Evolutionary conservation across 2,797 vertebrate species (phyloP), one percentile per base, ranked within the genome.

Genomic region (Anas flavirostris): DNA sequence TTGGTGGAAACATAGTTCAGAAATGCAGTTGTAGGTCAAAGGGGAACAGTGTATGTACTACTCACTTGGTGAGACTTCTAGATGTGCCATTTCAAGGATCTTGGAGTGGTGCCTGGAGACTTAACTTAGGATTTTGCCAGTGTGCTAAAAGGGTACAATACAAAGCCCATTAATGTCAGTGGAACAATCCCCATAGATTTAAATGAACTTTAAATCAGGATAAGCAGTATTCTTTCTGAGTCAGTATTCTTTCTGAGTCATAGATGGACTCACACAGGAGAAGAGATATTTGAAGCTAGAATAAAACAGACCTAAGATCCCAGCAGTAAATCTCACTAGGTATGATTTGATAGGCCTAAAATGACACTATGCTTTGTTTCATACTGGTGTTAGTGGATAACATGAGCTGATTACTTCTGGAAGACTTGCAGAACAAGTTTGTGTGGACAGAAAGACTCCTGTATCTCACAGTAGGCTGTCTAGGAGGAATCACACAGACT

Each of bases 161-260:
- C 23, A 89, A 70, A 78, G 16, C 12, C 53, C 22, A 48, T 80
- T 91, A 89, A 87, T 80, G 85, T 77, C 82, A 60, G 31, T 13
- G 60, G 41, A 93, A 52, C 28, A 87, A 75, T 72, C 66, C 81
- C 64, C 21, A 50, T 16, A 81, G 92, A 80, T 41, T 77, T 80
- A 85, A 18, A 26, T 3, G 35, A 91, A 94, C 66, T 88, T 85
- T 90, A 91, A 88, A 93, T 89, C 82, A 82, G 79, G 64, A 55
- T 63, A 94, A 93, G 15, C 28, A 82, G 43, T 82, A 39, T 68
- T 92, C 88, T 87, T 35, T 79, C 78, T 76, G 73, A 67, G 23
- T 60, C 72, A 82, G 43, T 82, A 35, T 68, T 92, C 88, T 87
- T 35, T 79, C 78, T 74, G 73, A 67, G 67, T 82, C 39, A 5